Evolutionary conservation across 2,888 invertebrate genomes (phyloP).

Genomic region (Drosophila tripunctata): DNA sequence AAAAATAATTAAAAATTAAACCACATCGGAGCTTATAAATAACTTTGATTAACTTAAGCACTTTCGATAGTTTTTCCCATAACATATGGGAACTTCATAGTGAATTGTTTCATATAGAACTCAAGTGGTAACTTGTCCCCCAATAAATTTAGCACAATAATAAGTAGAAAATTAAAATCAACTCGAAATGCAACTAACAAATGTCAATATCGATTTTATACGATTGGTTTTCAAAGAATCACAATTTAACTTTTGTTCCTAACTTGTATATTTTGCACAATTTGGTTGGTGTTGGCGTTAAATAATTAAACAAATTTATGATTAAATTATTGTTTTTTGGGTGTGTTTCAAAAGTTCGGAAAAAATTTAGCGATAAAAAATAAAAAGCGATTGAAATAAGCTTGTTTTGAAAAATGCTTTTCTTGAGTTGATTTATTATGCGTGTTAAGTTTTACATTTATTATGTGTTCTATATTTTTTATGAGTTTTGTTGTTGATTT

Average conservation of each 20-base stretch:
- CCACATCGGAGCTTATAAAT: too few relatives aligned
- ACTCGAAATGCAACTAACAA: slow-evolving; percentile 1
- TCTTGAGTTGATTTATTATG: slow-evolving; percentile 23
- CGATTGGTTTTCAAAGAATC: slow-evolving; percentile 24
- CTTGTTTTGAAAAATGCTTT: slow-evolving; percentile 47
- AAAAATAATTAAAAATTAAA: too few relatives aligned
- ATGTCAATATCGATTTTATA: slow-evolving; percentile 2
- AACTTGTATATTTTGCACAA: background rate
- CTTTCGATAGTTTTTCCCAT: too few relatives aligned
- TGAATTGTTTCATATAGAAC: too few relatives aligned
- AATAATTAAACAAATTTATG: slow-evolving; percentile 7
- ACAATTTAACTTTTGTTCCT: slow-evolving; percentile 25
- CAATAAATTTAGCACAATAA: background rate
- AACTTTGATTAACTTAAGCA: too few relatives aligned
- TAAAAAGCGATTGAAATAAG: background rate
- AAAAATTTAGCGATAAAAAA: background rate
- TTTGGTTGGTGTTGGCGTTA: slow-evolving; percentile 51
- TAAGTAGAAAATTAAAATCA: background rate
- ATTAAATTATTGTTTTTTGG: slow-evolving; percentile 23
- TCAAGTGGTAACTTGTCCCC: background rate
- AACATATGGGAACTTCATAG: too few relatives aligned
- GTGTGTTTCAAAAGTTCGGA: slow-evolving; percentile 16
- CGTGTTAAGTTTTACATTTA: slow-evolving; percentile 19
- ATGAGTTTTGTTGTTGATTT: slow-evolving; percentile 35
- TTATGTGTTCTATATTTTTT: slow-evolving; percentile 31